Conservation (phyloP, 1,140 invertebrate genomes). For the Lasioglossum baleicum region DNA sequence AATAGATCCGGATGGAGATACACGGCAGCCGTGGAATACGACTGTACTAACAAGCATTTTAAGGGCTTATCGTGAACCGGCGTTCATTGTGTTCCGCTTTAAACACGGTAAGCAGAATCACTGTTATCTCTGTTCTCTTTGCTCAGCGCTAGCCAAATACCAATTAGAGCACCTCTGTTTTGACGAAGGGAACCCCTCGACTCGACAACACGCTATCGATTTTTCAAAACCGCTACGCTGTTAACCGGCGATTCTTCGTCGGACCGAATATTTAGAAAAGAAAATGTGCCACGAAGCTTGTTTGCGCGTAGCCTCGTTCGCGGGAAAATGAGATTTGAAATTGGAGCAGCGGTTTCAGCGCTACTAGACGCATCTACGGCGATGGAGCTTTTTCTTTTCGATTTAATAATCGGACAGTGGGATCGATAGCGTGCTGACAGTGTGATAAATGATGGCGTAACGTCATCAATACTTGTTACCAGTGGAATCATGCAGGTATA, state of each 20-base stretch:
- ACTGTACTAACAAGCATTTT: not conserved
- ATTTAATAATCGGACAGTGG: too few relatives aligned
- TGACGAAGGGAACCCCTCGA: not conserved
- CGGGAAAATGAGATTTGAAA: too few relatives aligned
- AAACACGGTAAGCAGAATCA: constrained; percentile 7
- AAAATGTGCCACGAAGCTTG: too few relatives aligned
- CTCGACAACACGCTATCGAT: not conserved
- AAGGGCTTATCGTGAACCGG: not conserved
- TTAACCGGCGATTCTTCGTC: not conserved
- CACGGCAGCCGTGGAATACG: not conserved
- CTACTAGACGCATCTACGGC: too few relatives aligned
- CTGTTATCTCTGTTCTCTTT: not conserved
- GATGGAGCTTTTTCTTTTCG: too few relatives aligned
- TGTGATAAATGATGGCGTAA: too few relatives aligned
- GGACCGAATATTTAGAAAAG: too few relatives aligned
- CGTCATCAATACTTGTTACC: too few relatives aligned
- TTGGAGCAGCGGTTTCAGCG: too few relatives aligned
- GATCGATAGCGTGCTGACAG: too few relatives aligned
- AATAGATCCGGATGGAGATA: not conserved
- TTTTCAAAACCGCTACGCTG: not conserved
- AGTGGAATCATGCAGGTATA: too few relatives aligned
- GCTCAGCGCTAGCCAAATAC: not conserved
- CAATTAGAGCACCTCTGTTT: not conserved
- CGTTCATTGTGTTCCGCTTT: not conserved
- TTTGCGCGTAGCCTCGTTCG: too few relatives aligned